Base-by-base conservation (phyloP, 2,797 vertebrate species). In the Brachyrhaphis roseni region DNA sequence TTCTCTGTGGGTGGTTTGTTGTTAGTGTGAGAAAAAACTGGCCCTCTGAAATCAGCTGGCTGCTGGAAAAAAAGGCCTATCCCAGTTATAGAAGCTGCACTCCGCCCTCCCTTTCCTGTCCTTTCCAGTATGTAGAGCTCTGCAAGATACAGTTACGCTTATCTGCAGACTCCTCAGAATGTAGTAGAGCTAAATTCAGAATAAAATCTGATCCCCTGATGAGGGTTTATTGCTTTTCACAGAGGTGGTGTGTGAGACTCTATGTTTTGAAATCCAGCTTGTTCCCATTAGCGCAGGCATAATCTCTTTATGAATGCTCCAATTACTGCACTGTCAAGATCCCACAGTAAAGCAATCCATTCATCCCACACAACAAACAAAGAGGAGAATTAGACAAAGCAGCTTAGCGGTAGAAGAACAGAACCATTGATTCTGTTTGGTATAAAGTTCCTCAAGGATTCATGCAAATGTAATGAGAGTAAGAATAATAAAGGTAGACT, bases 241-340 rank as follows among this genome's bases (percentile, higher is more conserved):
- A 51, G 74, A 78, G 11, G 57, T 36, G 75, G 34, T 77, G 23
- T 74, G 72, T 79, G 64, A 7, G 41, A 34, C 74, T 76, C 28
- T 79, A 73, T 59, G 55, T 80, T 86, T 85, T 83, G 78, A 85
- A 91, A 83, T 78, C 72, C 83, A 82, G 78, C 78, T 47, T 77
- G 79, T 90, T 91, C 83, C 80, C 84, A 86, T 88, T 86, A 84
- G 80, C 64, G 41, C 77, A 82, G 78, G 13, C 87, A 70, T 93
- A 93, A 92, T 94, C 90, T 85, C 85, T 87, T 94, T 91, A 94
- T 94, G 88, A 92, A 94, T 79, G 94, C 93, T 82, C 92, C 89
- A 93, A 82, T 93, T 92, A 89, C 82, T 76, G 80, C 91, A 84
- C 85, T 86, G 83, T 89, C 71, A 81, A 70, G 82, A 83, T 84